Evolutionary conservation across 1,140 invertebrate genomes (phyloP).

Genomic region (Dendrolimus kikuchii): DNA sequence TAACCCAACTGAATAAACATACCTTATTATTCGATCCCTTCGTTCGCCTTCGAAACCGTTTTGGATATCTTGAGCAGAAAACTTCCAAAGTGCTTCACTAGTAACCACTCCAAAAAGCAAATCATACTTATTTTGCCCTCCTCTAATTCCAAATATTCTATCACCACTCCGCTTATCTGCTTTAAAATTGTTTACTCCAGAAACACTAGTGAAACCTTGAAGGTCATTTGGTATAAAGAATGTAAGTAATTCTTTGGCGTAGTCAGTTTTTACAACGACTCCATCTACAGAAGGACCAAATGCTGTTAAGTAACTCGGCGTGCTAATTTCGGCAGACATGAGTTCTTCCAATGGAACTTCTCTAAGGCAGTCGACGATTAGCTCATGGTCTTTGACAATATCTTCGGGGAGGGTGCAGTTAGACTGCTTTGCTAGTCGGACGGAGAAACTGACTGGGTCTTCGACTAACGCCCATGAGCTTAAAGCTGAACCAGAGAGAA

Average conservation of each 20-base stretch:
- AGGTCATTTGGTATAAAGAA: slow-evolving; percentile 79
- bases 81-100: slow-evolving; percentile 87
- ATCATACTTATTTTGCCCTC: slow-evolving; percentile 79
- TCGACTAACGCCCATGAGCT: slow-evolving; percentile 95
- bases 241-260: slow-evolving; percentile 81
- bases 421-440: slow-evolving; percentile 86
- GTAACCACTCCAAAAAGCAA: slow-evolving; percentile 89
- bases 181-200: slow-evolving; percentile 67
- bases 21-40: slow-evolving; percentile 89
- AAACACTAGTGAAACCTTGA: slow-evolving; percentile 73
- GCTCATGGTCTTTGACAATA: slow-evolving; percentile 83
- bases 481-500: slow-evolving; percentile 93
- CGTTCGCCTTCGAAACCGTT: slow-evolving; percentile 93
- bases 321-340: slow-evolving; percentile 83
- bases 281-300: slow-evolving; percentile 91
- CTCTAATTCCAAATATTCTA: slow-evolving; percentile 49
- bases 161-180: slow-evolving; percentile 74
- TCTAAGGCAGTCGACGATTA: slow-evolving; percentile 86
- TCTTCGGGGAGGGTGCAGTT: slow-evolving; percentile 90
- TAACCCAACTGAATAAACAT: slow-evolving; percentile 39
- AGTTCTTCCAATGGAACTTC: slow-evolving; percentile 84
- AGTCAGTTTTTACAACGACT: slow-evolving; percentile 87
- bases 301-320: slow-evolving; percentile 87
- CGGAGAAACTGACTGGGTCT: slow-evolving; percentile 89
- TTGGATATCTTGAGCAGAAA: slow-evolving; percentile 87